These are phyloP conservation scores for Cephus rjabovi DNA, from an alignment of 2,888 invertebrate species.

Conservation along the genomic window DNA sequence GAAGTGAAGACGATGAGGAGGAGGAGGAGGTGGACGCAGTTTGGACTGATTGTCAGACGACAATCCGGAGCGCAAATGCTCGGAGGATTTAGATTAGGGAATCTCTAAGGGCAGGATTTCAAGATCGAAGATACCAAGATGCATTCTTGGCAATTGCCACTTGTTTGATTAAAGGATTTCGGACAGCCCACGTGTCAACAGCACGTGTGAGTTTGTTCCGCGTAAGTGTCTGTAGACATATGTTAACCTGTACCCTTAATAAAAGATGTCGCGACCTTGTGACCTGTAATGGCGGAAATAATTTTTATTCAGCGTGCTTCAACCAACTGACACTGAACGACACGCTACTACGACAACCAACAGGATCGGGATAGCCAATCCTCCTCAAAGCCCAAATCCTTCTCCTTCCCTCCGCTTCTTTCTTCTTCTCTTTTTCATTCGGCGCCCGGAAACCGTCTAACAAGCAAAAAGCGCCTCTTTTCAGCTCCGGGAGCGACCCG, in stretches of 20 bases:
- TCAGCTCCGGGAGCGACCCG: constrained; percentile 28
- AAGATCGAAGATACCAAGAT: constrained; percentile 29
- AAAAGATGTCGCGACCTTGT: no score
- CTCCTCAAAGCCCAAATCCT: constrained; percentile 31
- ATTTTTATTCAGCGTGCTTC: no score
- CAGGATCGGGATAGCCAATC: background rate
- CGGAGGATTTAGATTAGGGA: constrained; percentile 55
- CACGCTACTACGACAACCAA: no score
- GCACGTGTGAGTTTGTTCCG: no score
- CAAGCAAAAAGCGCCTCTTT: constrained; percentile 48
- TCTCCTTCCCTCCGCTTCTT: background rate
- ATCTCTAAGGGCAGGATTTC: constrained; percentile 56
- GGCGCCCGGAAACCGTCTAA: constrained; percentile 54
- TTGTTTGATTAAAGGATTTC: constrained; percentile 49
- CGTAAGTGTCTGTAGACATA: no score
- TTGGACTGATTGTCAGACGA: constrained; percentile 48
- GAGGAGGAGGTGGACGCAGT: constrained; percentile 21
- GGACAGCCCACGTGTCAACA: background rate
- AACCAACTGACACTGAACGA: no score
- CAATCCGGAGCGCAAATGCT: constrained; percentile 61
- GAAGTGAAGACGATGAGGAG: constrained; percentile 19
- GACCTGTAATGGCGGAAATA: no score
- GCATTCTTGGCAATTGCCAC: constrained; percentile 35
- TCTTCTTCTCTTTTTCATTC: constrained; percentile 12
- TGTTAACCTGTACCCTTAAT: no score